Conservation (phyloP, 2,797 vertebrate species). For the Gila robusta region DNA sequence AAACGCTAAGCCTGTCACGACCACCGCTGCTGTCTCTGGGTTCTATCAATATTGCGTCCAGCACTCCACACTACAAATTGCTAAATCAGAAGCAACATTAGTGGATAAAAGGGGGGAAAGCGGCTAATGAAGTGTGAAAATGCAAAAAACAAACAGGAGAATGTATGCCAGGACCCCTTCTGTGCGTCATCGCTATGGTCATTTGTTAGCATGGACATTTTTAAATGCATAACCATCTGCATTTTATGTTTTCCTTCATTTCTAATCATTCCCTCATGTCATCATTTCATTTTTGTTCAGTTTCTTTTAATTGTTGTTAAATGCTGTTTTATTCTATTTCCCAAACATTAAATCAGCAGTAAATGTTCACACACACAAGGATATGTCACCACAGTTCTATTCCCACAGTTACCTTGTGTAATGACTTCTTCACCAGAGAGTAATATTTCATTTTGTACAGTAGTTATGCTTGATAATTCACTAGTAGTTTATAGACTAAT, state of each 20-base stretch:
- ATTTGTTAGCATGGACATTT: constrained; percentile 30
- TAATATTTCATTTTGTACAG: constrained; percentile 5
- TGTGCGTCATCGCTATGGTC: constrained; percentile 29
- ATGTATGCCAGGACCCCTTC: constrained; percentile 34
- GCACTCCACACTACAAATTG: constrained; percentile 70
- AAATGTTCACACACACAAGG: constrained; percentile 23
- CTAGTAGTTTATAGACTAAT: constrained; percentile 23
- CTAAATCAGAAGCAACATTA: constrained; percentile 74
- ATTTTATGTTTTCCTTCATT: constrained; percentile 44
- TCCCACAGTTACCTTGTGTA: constrained; percentile 29
- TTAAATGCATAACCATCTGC: constrained; percentile 10
- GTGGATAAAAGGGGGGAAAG: constrained; percentile 68
- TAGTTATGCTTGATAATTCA: constrained; percentile 36
- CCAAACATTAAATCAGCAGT: constrained; percentile 33
- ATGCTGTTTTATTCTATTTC: constrained; percentile 51
- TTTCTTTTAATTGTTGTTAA: constrained; percentile 45
- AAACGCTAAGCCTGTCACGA: constrained; percentile 67
- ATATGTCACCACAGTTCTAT: not conserved
- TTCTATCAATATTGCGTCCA: constrained; percentile 67
- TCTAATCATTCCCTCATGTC: constrained; percentile 53
- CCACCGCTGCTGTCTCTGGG: constrained; percentile 61
- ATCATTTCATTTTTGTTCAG: constrained; percentile 56
- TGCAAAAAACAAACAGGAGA: constrained; percentile 34
- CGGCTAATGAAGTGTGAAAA: constrained; percentile 67
- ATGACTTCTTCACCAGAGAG: constrained; percentile 30